A percentile compares a stretch with the other conserved stretches of the same genome.
Conservation (phyloP, 2,113 vertebrate species). For the Labeo catla region DNA sequence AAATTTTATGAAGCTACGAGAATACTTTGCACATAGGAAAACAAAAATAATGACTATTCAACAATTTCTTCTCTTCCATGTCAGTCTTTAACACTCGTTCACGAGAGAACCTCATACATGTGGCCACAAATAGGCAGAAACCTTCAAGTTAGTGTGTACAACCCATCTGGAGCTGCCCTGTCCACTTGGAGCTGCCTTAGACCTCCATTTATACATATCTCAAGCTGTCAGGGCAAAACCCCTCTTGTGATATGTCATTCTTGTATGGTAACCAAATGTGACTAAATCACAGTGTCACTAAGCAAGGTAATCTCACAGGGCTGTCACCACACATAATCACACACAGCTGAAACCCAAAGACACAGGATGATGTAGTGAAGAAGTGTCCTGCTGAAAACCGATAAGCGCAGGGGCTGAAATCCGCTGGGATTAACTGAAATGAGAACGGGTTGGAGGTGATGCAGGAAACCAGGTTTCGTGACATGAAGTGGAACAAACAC, state of each 20-base stretch:
- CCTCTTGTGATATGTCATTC: not conserved
- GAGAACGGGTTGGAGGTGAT: not conserved
- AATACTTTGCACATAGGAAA: too few relatives aligned
- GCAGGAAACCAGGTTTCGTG: not conserved
- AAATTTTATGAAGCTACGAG: too few relatives aligned
- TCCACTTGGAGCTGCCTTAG: not conserved
- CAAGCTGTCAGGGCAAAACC: not conserved
- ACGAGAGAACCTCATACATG: too few relatives aligned
- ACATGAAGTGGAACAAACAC: not conserved
- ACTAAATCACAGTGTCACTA: not conserved
- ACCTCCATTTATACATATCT: not conserved
- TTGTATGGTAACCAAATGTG: not conserved
- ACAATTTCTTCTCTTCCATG: too few relatives aligned
- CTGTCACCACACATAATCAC: conserved; percentile 7
- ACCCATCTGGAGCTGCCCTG: not conserved
- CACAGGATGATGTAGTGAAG: not conserved
- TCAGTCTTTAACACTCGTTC: too few relatives aligned
- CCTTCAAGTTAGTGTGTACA: not conserved
- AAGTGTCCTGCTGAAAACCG: conserved; percentile 1
- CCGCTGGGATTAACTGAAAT: conserved; percentile 19
- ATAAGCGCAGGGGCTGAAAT: conserved; percentile 34
- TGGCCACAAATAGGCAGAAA: too few relatives aligned
- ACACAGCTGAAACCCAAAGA: conserved; percentile 10
- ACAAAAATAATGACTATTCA: too few relatives aligned
- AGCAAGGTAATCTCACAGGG: not conserved